Evolutionary conservation across 53 echinoderm and acorn worm species (phyloP).

Genomic region (Apostichopus leukothele): DNA sequence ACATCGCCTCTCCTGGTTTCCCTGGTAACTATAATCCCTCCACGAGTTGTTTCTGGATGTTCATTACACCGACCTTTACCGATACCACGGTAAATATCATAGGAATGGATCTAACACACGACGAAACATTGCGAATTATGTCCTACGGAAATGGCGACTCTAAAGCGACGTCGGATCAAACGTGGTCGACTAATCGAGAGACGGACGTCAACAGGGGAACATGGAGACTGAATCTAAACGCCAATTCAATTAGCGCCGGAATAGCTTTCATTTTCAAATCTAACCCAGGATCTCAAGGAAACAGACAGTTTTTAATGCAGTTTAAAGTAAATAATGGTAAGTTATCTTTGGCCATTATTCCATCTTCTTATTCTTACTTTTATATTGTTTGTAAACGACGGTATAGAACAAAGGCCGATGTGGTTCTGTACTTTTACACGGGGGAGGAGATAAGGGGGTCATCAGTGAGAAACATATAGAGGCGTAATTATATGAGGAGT

Average conservation of each 20-base stretch:
- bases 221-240: background rate
- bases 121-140: constrained; percentile 1
- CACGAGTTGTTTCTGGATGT: background rate
- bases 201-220: background rate
- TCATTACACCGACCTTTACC: background rate
- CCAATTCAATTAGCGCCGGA: background rate
- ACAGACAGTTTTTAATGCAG: background rate
- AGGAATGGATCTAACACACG: constrained; percentile 4
- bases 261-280: background rate
- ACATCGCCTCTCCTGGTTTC: constrained; percentile 4
- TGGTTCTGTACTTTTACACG: too few relatives aligned
- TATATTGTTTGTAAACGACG: too few relatives aligned
- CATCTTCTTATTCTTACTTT: too few relatives aligned
- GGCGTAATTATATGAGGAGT: background rate
- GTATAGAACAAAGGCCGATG: too few relatives aligned
- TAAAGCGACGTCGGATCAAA: background rate
- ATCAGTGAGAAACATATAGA: too few relatives aligned
- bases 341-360: background rate
- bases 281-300: background rate
- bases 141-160: background rate
- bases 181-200: background rate
- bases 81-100: background rate
- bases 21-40: background rate
- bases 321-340: constrained; percentile 6
- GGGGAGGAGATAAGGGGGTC: too few relatives aligned